Evolutionary conservation across 2,113 vertebrate species (phyloP), one percentile per base, ranked within the genome.

Genomic region (Malurus melanocephalus): DNA sequence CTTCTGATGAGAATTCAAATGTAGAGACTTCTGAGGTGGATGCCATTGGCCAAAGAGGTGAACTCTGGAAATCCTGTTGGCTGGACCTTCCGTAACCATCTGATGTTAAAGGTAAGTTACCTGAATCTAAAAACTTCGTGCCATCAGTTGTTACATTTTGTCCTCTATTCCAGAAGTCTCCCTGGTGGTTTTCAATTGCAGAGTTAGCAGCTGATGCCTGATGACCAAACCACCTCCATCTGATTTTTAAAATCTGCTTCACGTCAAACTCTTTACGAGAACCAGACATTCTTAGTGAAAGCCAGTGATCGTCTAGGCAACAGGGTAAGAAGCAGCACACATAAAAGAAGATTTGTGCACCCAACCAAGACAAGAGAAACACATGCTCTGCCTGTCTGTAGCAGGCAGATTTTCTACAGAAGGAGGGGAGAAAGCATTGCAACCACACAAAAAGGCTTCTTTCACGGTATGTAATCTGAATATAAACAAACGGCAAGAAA

Each of bases 211-310:
- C 96, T 71, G 97, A 98, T 9, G 98, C 96, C 94, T 98, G 98
- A 97, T 99, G 99, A 96, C 99, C 98, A 96, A 99, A 99, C 99
- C 99, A 99, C 97, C 98, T 98, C 99, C 99, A 99, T 98, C 98
- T 97, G 97, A 99, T 99, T 97, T 99, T 98, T 97, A 99, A 98
- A 94, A 99, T 99, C 98, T 99, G 99, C 95, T 99, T 99, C 97
- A 99, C 98, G 88, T 99, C 99, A 97, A 99, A 99, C 96, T 99
- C 99, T 98, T 98, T 99, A 97, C 98, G 98, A 96, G 98, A 98
- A 96, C 97, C 98, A 98, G 99, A 99, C 99, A 99, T 99, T 96
- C 98, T 99, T 95, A 94, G 95, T 93, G 96, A 96, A 97, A 98
- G 96, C 96, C 97, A 97, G 97, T 86, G 96, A 98, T 98, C 96